Evolutionary conservation across 2,797 vertebrate species (phyloP).

Genomic region (Botia kubotai): DNA sequence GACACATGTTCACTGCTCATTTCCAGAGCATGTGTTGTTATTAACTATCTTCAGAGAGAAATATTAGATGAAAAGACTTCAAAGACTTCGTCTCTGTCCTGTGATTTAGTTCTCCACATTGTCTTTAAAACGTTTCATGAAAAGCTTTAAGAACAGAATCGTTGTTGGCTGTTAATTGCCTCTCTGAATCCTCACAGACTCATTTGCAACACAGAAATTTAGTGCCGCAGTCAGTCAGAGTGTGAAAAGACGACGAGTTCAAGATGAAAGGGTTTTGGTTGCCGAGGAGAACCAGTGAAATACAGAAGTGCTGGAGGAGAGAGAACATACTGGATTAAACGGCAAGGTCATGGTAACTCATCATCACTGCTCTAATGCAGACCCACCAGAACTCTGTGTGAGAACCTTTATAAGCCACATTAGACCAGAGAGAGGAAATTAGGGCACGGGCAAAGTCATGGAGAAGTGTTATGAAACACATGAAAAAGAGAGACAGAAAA

Average conservation of each 20-base stretch:
- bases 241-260: slow-evolving; percentile 41
- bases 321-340: slow-evolving; percentile 32
- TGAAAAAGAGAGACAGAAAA: background rate
- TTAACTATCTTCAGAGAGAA: slow-evolving; percentile 38
- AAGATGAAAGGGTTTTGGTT: slow-evolving; percentile 51
- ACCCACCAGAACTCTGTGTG: slow-evolving; percentile 9
- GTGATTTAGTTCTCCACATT: slow-evolving; percentile 37
- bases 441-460: background rate
- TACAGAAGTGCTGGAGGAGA: slow-evolving; percentile 9
- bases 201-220: slow-evolving; percentile 41
- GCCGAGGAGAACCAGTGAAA: slow-evolving; percentile 4
- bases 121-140: slow-evolving; percentile 48
- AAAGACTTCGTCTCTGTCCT: slow-evolving; percentile 32
- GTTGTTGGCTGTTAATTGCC: slow-evolving; percentile 52
- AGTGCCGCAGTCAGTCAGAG: slow-evolving; percentile 25
- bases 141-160: slow-evolving; percentile 48
- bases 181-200: slow-evolving; percentile 42
- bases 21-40: slow-evolving; percentile 26
- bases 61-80: slow-evolving; percentile 40
- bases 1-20: background rate
- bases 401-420: slow-evolving; percentile 9
- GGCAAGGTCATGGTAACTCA: slow-evolving; percentile 34
- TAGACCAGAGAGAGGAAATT: slow-evolving; percentile 14
- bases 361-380: slow-evolving; percentile 11
- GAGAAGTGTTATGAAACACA: background rate